A percentile compares a stretch with the other conserved stretches of the same genome.
phyloP scores from a whole-genome alignment of 2,797 vertebrate genomes.

The Propithecus deckenii region DNA sequence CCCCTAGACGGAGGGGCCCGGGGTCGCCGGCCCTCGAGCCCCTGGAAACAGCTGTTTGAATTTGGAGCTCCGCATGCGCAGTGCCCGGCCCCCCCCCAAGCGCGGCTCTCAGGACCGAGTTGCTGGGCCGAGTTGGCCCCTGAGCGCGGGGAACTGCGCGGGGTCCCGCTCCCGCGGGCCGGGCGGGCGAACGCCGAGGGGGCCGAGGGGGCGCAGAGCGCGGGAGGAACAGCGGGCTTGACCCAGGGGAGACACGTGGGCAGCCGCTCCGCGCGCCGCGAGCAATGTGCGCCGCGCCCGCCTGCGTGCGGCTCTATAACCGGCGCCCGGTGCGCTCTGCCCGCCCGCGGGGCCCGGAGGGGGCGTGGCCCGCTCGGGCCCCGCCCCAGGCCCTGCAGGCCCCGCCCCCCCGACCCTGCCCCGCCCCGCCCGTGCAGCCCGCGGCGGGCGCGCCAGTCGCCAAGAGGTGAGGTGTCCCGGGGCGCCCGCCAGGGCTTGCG shows the following conservation, averaged over 20 bases:
- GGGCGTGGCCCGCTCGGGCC: neutral
- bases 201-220: neutral
- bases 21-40: constrained; percentile 55
- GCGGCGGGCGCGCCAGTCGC: rapidly evolving
- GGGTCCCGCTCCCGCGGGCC: neutral
- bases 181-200: neutral
- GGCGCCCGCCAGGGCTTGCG: neutral
- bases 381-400: neutral
- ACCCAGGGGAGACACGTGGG: constrained; percentile 58
- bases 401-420: neutral
- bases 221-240: neutral
- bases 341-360: neutral
- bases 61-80: constrained; percentile 84
- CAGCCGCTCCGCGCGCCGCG: neutral
- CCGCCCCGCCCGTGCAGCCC: neutral
- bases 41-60: constrained; percentile 83
- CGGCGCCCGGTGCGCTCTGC: neutral
- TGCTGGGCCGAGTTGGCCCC: constrained; percentile 37
- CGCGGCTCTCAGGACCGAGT: constrained; percentile 45
- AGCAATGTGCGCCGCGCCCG: neutral
- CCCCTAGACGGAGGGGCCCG: constrained; percentile 27
- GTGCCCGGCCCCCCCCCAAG: constrained; percentile 55
- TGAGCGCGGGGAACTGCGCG: neutral
- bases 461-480: neutral
- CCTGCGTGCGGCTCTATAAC: constrained; percentile 69